These are phyloP conservation scores for Escarpia spicata DNA, from an alignment of 2,888 invertebrate genomes.

Conservation along the genomic window DNA sequence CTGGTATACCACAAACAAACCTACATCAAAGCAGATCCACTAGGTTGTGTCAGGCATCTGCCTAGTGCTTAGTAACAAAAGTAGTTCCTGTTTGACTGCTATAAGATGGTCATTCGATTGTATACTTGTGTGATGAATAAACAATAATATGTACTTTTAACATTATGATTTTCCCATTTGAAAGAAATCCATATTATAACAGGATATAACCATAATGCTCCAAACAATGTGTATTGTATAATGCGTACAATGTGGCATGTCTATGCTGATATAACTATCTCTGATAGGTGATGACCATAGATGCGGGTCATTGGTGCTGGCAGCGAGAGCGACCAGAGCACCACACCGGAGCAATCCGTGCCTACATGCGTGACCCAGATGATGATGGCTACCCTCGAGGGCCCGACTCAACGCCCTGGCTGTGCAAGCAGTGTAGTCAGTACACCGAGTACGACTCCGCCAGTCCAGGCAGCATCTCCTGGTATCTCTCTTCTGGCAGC, in stretches of 20 bases:
- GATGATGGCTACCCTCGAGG: constrained; percentile 59
- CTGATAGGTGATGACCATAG: constrained; percentile 61
- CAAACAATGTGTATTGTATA: too few species aligned
- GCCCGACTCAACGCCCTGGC: constrained; percentile 45
- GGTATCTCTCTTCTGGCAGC: constrained; percentile 50
- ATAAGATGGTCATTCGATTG: too few species aligned
- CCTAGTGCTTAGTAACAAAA: too few species aligned
- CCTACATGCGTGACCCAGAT: constrained; percentile 53
- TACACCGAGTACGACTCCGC: constrained; percentile 56
- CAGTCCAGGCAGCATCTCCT: constrained; percentile 52
- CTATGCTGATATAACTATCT: not conserved
- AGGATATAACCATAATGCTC: too few species aligned
- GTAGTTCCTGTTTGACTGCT: too few species aligned
- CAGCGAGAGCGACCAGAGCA: constrained; percentile 55
- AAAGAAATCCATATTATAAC: too few species aligned
- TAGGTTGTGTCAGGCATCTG: too few species aligned
- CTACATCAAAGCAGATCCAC: too few species aligned
- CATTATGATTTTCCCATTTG: constrained; percentile 6
- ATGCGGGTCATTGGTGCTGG: constrained; percentile 58
- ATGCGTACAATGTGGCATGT: not conserved
- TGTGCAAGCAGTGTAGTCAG: constrained; percentile 33
- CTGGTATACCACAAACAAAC: too few species aligned
- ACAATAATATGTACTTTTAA: constrained; percentile 14
- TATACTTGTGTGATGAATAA: not conserved
- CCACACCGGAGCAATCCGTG: constrained; percentile 62